Base-by-base conservation (phyloP, 2,888 invertebrate genomes). In the Coelopa pilipes region DNA sequence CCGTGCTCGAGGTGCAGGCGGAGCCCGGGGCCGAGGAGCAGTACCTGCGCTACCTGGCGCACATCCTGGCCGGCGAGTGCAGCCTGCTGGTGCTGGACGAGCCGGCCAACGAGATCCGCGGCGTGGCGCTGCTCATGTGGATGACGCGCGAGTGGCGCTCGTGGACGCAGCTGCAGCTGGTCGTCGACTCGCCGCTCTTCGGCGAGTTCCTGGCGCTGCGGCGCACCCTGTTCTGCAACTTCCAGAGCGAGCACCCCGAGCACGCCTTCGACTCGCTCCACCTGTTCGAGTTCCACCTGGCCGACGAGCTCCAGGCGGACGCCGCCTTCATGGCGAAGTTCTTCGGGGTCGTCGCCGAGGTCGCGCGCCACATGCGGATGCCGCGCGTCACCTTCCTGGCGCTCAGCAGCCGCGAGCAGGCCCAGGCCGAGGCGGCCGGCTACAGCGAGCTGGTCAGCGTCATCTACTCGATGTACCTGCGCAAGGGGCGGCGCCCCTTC, bases 331-430 rank as follows among this genome's bases (percentile, higher is more conserved):
- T 76, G 72, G 0, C 1, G 1, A 62, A 70, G 21, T 78, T 79
- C 21, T 79, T 80, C 53, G 24, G 76, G 13, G 73, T 70, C 63
- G 78, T 80, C 63, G 76, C 53, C 65, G 73, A 78, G 63, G 77
- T 76, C 24, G 79, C 75, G 0, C 75, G 78, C 24, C 79, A 80
- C 45, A 78, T 79, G 79, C 70, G 72, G 17, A 78, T 80, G 79
- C 76, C 78, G 0, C 70, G 76, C 57, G 76, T 80, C 34, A 78
- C 79, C 3, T 76, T 57, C 70, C 45, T 79, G 34, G 75, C 75
- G 2, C 60, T 76, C 4, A 57, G 50, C 10, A 15, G 62, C 47
- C 24, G 1, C n/a, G 72, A 78, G 24, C 75, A 74, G n/a, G 34
- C 50, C 1, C 13, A 66, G 10, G 49, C 75, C 17, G 15, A 75